Percentiles rank a stretch among this genome's conserved stretches.
Conservation (phyloP, 2,797 vertebrate genomes). For the Pelobates cultripes region DNA sequence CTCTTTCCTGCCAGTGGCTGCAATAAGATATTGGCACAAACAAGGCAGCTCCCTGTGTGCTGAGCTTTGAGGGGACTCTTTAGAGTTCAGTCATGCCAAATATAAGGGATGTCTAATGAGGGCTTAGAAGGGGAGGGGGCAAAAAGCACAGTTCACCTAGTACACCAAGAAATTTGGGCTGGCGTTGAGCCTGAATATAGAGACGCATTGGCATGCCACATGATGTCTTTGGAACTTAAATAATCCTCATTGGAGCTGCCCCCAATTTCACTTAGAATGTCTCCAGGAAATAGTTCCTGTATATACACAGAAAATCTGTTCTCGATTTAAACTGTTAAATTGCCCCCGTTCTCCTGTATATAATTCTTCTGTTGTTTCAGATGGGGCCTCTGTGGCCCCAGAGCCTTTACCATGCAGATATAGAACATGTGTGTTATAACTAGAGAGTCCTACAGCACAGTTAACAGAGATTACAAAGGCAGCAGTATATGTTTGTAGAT, state of each 20-base stretch:
- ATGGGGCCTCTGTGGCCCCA: conserved; percentile 9
- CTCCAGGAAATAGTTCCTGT: not conserved
- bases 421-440: conserved; percentile 1
- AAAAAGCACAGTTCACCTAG: too few species aligned
- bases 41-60: too few species aligned
- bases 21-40: too few species aligned
- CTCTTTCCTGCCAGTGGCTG: too few species aligned
- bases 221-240: not conserved
- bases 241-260: not conserved
- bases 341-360: conserved; percentile 10
- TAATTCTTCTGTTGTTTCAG: conserved; percentile 37
- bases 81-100: too few species aligned
- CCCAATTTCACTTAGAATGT: not conserved
- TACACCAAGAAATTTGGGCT: too few species aligned
- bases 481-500: not conserved
- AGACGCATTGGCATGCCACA: too few species aligned
- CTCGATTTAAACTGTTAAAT: conserved; percentile 22
- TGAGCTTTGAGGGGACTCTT: too few species aligned
- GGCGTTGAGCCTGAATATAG: too few species aligned
- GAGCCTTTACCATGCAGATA: conserved; percentile 9
- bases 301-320: conserved; percentile 30
- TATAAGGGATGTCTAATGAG: too few species aligned
- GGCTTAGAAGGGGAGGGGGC: too few species aligned
- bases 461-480: not conserved
- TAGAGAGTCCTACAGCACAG: not conserved